phyloP scores from a whole-genome alignment of 1,140 invertebrate genomes.

The Plectrocnemia conspersa region DNA sequence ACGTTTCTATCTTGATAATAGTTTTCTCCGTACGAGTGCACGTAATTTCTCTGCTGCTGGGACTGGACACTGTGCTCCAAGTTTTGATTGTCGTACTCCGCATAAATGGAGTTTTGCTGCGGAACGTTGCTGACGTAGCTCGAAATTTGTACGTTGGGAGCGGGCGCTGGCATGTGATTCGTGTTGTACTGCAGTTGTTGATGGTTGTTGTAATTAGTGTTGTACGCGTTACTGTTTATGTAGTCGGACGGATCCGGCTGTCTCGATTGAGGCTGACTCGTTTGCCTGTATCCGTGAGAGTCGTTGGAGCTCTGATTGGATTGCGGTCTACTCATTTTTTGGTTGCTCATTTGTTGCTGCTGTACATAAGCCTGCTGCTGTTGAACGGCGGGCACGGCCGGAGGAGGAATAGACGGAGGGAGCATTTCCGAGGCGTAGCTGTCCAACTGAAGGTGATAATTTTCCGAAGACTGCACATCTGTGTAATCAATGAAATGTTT shows the following conservation, averaged over 20 bases:
- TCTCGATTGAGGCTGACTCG: constrained; percentile 8
- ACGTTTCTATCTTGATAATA: constrained; percentile 31
- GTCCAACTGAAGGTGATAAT: constrained; percentile 33
- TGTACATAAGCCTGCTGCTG: constrained; percentile 3
- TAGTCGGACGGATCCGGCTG: constrained; percentile 20
- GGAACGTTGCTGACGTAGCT: constrained; percentile 27
- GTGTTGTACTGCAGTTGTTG: constrained; percentile 38
- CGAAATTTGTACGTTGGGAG: constrained; percentile 39
- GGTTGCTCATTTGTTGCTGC: constrained; percentile 6
- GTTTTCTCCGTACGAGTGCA: constrained; percentile 12
- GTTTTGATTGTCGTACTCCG: constrained; percentile 27
- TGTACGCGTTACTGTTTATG: constrained; percentile 39
- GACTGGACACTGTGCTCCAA: constrained; percentile 15
- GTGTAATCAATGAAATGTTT: constrained; percentile 3
- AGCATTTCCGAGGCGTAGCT: constrained; percentile 49
- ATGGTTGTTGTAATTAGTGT: constrained; percentile 40
- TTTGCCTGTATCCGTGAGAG: constrained; percentile 35
- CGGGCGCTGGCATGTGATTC: constrained; percentile 30
- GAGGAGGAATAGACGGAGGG: constrained; percentile 39
- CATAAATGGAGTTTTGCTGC: constrained; percentile 22
- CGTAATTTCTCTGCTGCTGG: constrained; percentile 16
- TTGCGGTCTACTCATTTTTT: constrained; percentile 9
- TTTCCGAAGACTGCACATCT: constrained; percentile 26
- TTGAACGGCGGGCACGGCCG: constrained; percentile 24
- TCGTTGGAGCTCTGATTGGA: constrained; percentile 32